Base-by-base conservation (phyloP, 1,140 invertebrate genomes). In the Venustaconcha ellipsiformis region DNA sequence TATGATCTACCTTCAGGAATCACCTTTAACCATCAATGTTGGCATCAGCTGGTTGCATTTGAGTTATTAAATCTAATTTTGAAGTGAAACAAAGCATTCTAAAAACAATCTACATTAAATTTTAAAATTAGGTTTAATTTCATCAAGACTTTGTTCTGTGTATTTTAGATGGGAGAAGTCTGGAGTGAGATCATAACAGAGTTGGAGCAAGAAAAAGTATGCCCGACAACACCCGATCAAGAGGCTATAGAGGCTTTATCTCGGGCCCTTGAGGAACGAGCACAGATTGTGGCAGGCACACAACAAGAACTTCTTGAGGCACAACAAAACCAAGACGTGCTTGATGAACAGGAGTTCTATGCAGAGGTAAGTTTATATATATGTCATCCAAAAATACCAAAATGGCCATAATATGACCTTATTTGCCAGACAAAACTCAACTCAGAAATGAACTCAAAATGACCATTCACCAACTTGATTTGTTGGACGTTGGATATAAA, bases 261-360 rank as follows among this genome's bases (percentile, higher is more conserved):
- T 18, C 79, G 84, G 60, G 87, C 86, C n/a, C 84, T 88, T 55
- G 83, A 88, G 58, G 87, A 89, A 64, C 75, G 88, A 48, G 85
- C 84, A 23, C 72, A 87, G 69, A 88, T 87, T 70, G 86, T 88
- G 14, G 82, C 80, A 18, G 80, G 82, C 48, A 88, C 86, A 17
- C 89, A 91, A 78, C 74, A 79, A 13, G 86, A 89, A 69, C 78
- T 91, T 6, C 78, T 90, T 8, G 83, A 89, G 69, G 86, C 87
- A 13, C 85, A 89, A 72, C 78, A 82, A 23, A 84, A 86, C 68
- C 87, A 88, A 67, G 87, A 88, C 73, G 74, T 85, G 26, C 63
- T 89, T 1, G 87, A 90, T 78, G 89, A 90, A 74, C 87, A 89
- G 73, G 88, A 89, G 67, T 87, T 85, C 67, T 90, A 89, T 85